Evolutionary conservation across 2,888 invertebrate species (phyloP).

Genomic region (Thyatira batis): DNA sequence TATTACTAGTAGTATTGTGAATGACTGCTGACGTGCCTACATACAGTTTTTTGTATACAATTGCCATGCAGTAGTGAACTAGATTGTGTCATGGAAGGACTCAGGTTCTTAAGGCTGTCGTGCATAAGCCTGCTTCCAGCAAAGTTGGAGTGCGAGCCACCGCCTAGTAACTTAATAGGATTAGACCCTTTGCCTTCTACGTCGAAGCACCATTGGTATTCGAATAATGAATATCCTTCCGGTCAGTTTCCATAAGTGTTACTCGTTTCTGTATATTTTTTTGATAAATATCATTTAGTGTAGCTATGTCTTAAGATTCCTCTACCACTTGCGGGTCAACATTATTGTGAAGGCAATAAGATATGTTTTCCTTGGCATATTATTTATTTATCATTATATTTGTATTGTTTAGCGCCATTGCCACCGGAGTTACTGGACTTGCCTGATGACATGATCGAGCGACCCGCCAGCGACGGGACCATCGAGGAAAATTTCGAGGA

Average conservation of each 20-base stretch:
- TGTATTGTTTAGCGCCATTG: slow-evolving; percentile 52
- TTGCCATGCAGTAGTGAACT: neutral
- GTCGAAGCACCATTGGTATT: neutral
- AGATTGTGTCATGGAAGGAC: neutral
- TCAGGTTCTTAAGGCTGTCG: neutral
- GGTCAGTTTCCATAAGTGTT: neutral
- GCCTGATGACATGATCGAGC: slow-evolving; percentile 52
- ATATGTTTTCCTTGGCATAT: too few relatives aligned
- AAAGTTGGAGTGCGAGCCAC: neutral
- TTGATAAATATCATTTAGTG: too few relatives aligned
- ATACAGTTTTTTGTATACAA: neutral
- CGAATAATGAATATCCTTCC: neutral
- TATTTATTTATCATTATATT: slow-evolving; percentile 6
- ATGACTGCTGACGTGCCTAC: neutral
- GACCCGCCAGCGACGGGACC: slow-evolving; percentile 91
- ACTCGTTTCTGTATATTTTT: too few relatives aligned
- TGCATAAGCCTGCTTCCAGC: neutral
- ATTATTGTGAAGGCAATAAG: too few relatives aligned
- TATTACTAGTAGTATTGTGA: neutral
- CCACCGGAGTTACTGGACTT: slow-evolving; percentile 67
- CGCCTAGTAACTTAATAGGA: neutral
- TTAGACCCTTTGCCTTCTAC: neutral
- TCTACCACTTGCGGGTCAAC: too few relatives aligned
- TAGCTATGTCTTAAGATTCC: too few relatives aligned
- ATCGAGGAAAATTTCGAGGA: slow-evolving; percentile 96